Percentiles rank a stretch among this genome's conserved stretches.
phyloP scores from a whole-genome alignment of 2,113 vertebrate genomes.

The Paradoxurus hermaphroditus region DNA sequence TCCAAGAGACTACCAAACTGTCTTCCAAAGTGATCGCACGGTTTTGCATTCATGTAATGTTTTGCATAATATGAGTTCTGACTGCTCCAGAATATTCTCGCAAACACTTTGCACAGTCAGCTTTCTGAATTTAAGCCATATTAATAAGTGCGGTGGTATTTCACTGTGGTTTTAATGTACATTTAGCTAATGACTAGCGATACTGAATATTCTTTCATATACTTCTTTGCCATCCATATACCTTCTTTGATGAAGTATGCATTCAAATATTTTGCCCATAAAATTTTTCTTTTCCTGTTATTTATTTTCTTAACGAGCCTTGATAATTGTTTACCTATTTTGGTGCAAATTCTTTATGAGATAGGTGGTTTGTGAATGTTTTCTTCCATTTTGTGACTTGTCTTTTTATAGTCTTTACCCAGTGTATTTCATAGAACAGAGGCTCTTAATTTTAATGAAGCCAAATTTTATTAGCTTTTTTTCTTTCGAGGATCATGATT shows the following conservation, averaged over 20 bases:
- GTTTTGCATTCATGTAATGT: too few species aligned
- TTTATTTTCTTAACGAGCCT: not conserved
- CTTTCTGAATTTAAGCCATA: not conserved
- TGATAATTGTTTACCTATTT: not conserved
- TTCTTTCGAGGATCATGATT: not conserved
- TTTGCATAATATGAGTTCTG: too few species aligned
- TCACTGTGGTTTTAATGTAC: too few species aligned
- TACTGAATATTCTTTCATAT: not conserved
- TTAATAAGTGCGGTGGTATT: rapidly evolving
- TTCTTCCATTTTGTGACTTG: not conserved
- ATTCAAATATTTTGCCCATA: not conserved
- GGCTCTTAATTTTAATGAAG: not conserved
- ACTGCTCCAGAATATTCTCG: not conserved
- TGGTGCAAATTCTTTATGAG: not conserved
- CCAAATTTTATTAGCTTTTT: not conserved
- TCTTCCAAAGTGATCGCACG: not conserved
- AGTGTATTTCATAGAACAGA: not conserved
- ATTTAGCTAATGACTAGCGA: not conserved
- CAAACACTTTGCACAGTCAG: too few species aligned
- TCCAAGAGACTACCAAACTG: not conserved
- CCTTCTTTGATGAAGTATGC: not conserved
- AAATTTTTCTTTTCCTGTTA: not conserved
- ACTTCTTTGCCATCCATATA: not conserved
- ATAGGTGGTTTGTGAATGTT: not conserved
- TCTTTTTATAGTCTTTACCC: not conserved